phyloP scores from a whole-genome alignment of 2,888 invertebrate genomes.

The Tetropium fuscum region DNA sequence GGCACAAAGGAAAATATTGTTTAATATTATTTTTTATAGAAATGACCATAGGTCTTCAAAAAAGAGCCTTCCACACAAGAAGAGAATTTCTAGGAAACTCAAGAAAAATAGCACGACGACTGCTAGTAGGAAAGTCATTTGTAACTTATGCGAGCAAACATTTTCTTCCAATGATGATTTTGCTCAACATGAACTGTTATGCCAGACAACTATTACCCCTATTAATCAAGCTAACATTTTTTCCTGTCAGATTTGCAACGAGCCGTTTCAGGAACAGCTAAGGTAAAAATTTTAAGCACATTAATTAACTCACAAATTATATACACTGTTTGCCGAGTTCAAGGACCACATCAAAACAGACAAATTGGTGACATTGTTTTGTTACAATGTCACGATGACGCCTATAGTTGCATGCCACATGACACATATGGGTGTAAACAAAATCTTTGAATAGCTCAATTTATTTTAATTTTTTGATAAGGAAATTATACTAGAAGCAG shows the following conservation, averaged over 20 bases:
- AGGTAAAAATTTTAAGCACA: conserved; percentile 51
- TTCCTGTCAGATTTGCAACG: conserved; percentile 85
- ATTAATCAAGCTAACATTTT: conserved; percentile 68
- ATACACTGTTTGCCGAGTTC: too few relatives aligned
- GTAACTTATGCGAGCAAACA: conserved; percentile 66
- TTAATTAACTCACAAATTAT: not conserved
- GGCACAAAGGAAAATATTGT: too few relatives aligned
- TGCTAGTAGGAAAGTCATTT: conserved; percentile 61
- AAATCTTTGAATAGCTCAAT: too few relatives aligned
- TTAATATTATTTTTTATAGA: conserved; percentile 43
- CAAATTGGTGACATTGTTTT: too few relatives aligned
- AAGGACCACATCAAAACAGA: too few relatives aligned
- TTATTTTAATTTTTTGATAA: too few relatives aligned
- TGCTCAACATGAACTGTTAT: conserved; percentile 68
- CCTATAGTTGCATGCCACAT: too few relatives aligned
- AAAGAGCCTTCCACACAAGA: conserved; percentile 87
- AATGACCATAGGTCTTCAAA: conserved; percentile 64
- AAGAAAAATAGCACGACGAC: conserved; percentile 67
- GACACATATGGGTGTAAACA: too few relatives aligned
- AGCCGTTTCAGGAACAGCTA: conserved; percentile 80
- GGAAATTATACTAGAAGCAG: too few relatives aligned
- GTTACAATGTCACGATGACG: too few relatives aligned
- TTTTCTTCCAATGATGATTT: conserved; percentile 63
- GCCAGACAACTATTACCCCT: conserved; percentile 61
- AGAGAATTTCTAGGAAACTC: conserved; percentile 83